These are phyloP conservation scores for Gastrophryne carolinensis DNA, from an alignment of 2,797 vertebrate genomes.

Conservation along the genomic window DNA sequence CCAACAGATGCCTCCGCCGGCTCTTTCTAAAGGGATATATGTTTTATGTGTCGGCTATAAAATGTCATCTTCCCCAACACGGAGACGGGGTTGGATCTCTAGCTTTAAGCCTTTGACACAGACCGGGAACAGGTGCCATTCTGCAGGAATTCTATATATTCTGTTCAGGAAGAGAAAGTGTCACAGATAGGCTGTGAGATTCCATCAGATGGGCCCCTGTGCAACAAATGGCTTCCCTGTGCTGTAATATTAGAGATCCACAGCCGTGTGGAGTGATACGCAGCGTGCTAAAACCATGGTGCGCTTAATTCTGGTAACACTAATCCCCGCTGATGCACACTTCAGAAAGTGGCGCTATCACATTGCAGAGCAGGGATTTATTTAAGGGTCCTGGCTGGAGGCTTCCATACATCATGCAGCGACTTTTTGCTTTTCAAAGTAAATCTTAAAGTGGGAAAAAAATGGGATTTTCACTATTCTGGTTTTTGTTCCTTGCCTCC, in stretches of 20 bases:
- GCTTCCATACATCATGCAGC: too few species aligned
- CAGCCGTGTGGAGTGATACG: conserved; percentile 6
- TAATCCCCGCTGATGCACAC: conserved; percentile 30
- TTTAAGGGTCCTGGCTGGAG: conserved; percentile 20
- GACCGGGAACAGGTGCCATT: neutral
- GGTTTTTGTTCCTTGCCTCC: too few species aligned
- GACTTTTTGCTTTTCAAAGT: too few species aligned
- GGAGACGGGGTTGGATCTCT: neutral
- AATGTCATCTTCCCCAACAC: neutral
- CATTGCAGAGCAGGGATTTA: conserved; percentile 26
- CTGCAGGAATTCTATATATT: neutral
- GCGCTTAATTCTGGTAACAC: conserved; percentile 23
- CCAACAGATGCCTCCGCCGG: neutral
- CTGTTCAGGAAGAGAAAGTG: neutral
- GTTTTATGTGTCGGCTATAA: conserved; percentile 11
- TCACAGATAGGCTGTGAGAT: neutral
- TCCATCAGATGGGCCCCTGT: neutral
- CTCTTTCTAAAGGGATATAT: conserved; percentile 5
- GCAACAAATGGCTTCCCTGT: neutral
- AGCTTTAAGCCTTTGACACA: neutral
- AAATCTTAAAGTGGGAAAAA: too few species aligned
- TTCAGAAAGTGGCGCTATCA: conserved; percentile 44
- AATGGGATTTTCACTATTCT: too few species aligned
- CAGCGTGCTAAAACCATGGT: neutral
- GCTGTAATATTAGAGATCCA: neutral